Base-by-base conservation (phyloP, 2,888 invertebrate genomes). In the Shargacucullia verbasci region DNA sequence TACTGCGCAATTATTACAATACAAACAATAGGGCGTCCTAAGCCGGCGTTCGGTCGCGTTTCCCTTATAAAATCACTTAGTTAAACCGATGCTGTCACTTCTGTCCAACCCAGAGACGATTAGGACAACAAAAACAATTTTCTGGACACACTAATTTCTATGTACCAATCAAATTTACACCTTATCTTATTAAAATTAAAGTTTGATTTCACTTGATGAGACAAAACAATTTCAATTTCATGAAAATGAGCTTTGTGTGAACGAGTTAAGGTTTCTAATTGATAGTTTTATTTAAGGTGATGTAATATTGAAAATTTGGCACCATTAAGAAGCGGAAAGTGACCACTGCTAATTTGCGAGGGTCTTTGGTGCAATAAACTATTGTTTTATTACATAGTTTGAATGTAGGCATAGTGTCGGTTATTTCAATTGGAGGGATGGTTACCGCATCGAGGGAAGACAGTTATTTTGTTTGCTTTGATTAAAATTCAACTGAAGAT, bases 331-430 rank as follows among this genome's bases (percentile, higher is more conserved):
- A 82, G 79, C 80, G 82, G 83, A 84, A 87, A 87, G 83, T 88
- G 88, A 87, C 89, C 88, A 84, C 82, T 80, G 80, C 82, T 87
- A 89, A 89, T 88, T 83, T 82, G 74, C 72, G 79, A 83, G 86
- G 87, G 86, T 83, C 76, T 73, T 60, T 53, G 80, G 75, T 52
- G 80, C 76, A 71, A 78, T 79, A 80, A 80, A 81, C 66, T 63
- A 84, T 83, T 73, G 73, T 77, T 75, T 76, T 75, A 57, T 20
- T 64, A 68, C 65, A 79, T 79, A 73, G 76, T 74, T 73, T 76
- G 63, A 72, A 67, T 70, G 72, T 64, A 31, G 54, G 59, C 39
- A 66, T 37, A 55, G 63, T 63, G 64, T 71, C 60, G 77, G 74
- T 66, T 65, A 70, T 58, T 59, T 50, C 48, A 53, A 59, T 70